phyloP scores from a whole-genome alignment of 2,113 vertebrate genomes.

The Albula glossodonta region DNA sequence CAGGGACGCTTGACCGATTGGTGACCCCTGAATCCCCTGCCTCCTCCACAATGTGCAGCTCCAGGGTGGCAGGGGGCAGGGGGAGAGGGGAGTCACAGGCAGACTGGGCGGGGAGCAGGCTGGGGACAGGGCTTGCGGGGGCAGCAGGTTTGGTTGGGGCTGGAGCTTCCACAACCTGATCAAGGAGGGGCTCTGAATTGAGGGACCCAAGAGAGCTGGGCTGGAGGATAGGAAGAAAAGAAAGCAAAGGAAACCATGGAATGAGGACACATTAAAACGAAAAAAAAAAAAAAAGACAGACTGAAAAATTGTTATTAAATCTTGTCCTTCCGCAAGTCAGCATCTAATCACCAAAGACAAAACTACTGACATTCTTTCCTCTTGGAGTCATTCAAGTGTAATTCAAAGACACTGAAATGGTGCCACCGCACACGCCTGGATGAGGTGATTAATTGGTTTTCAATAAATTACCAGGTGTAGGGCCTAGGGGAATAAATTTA shows the following conservation, averaged over 20 bases:
- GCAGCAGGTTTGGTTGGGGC: conserved; percentile 39
- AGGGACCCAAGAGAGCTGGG: conserved; percentile 80
- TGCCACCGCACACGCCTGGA: neutral
- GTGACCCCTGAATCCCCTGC: conserved; percentile 43
- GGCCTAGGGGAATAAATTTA: neutral
- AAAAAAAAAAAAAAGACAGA: conserved; percentile 36
- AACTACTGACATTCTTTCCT: neutral
- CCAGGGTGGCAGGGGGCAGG: conserved; percentile 50
- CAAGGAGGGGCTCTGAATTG: conserved; percentile 64
- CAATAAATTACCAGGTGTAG: neutral
- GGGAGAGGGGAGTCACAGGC: conserved; percentile 50
- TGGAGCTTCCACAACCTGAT: conserved; percentile 52
- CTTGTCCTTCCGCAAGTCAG: neutral
- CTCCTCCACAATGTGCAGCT: conserved; percentile 70
- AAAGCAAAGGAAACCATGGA: conserved; percentile 50
- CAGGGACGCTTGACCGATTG: neutral
- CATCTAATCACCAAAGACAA: neutral
- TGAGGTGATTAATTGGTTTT: neutral
- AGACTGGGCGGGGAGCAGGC: conserved; percentile 44
- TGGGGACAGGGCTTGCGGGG: conserved; percentile 39
- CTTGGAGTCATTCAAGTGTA: neutral
- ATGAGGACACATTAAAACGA: conserved; percentile 39
- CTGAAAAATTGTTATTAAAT: neutral
- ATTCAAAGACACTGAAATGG: neutral
- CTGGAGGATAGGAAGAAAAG: conserved; percentile 71